A percentile compares a stretch with the other conserved stretches of the same genome.
These are phyloP conservation scores for Spisula solida DNA, from an alignment of 2,888 invertebrate species.

Conservation along the genomic window DNA sequence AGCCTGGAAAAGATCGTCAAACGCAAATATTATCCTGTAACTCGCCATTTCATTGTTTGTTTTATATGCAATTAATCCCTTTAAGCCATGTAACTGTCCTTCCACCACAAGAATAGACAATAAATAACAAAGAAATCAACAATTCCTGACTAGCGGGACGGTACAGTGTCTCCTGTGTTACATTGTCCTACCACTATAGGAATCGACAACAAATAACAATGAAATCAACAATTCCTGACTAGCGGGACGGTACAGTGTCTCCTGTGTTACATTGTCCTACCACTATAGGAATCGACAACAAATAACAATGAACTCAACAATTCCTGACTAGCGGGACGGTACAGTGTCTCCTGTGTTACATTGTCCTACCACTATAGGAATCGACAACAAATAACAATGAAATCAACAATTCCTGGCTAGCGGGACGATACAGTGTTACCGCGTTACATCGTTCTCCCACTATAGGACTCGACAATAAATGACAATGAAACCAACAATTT, in stretches of 20 bases:
- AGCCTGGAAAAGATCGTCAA: not conserved
- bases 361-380: too few relatives aligned
- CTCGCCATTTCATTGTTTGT: not conserved
- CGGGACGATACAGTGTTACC: too few relatives aligned
- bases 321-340: too few relatives aligned
- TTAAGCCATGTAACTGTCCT: slow-evolving; percentile 23
- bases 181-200: slow-evolving; percentile 27
- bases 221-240: not conserved
- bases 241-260: not conserved
- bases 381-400: too few relatives aligned
- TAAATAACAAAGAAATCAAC: slow-evolving; percentile 10
- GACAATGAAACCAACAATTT: too few relatives aligned
- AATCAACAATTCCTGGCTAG: too few relatives aligned
- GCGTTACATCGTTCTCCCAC: too few relatives aligned
- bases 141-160: not conserved
- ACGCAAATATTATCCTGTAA: not conserved
- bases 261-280: too few relatives aligned
- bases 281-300: too few relatives aligned
- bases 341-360: too few relatives aligned
- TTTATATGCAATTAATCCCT: slow-evolving; percentile 19
- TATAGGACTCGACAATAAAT: too few relatives aligned
- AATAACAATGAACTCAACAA: too few relatives aligned
- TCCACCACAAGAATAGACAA: slow-evolving; percentile 20
- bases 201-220: slow-evolving; percentile 7
- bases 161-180: not conserved